These are phyloP conservation scores for Lithobates pipiens DNA, from an alignment of 2,797 vertebrate species.

Conservation along the genomic window DNA sequence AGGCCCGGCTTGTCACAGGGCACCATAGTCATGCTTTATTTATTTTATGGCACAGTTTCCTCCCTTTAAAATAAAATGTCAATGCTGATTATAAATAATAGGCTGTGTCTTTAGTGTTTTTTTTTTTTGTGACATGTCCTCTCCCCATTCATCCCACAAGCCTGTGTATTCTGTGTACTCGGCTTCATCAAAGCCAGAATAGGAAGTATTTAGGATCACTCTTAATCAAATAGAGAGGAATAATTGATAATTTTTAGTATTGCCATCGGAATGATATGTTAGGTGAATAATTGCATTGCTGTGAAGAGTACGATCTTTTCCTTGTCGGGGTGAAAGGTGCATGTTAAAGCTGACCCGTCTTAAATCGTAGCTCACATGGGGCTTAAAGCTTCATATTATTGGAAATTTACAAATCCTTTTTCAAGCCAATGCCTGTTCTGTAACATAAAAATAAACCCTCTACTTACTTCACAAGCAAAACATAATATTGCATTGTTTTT, in stretches of 20 bases:
- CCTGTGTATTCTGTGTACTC: not conserved
- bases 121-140: not conserved
- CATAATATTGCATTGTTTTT: too few species aligned
- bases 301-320: too few species aligned
- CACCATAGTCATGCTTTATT: not conserved
- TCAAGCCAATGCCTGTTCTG: too few species aligned
- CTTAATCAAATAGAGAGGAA: not conserved
- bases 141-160: not conserved
- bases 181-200: not conserved
- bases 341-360: too few species aligned
- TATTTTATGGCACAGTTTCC: not conserved
- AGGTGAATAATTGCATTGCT: too few species aligned
- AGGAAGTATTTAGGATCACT: not conserved
- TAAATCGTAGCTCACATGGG: too few species aligned
- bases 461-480: too few species aligned
- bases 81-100: not conserved
- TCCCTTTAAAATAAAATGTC: not conserved
- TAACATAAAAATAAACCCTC: too few species aligned
- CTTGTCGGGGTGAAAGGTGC: not conserved
- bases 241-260: not conserved
- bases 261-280: not conserved
- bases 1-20: not conserved
- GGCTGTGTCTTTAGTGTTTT: too few species aligned
- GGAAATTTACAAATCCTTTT: too few species aligned
- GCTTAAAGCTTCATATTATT: too few species aligned